Evolutionary conservation across 2,113 vertebrate genomes (phyloP).

Genomic region (Ptilonorhynchus violaceus): DNA sequence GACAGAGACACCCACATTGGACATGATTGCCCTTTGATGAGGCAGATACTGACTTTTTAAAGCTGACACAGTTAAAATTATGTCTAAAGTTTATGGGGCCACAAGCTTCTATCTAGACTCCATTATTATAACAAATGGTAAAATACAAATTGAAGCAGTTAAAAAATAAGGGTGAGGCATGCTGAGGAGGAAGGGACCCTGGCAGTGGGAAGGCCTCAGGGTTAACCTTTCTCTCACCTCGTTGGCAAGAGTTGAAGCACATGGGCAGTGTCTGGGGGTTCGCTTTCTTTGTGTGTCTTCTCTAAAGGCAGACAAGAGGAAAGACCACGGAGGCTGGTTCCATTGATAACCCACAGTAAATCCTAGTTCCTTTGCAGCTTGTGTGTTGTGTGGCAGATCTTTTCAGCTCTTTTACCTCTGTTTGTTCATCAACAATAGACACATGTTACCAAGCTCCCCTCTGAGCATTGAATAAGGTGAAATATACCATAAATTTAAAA

Average conservation of each 20-base stretch:
- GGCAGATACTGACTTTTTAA: conserved; percentile 77
- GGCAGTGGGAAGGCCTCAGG: not conserved
- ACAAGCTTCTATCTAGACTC: conserved; percentile 62
- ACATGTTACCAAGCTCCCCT: not conserved
- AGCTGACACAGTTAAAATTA: conserved; percentile 77
- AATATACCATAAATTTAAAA: not conserved
- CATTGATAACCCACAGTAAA: not conserved
- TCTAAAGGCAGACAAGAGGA: not conserved
- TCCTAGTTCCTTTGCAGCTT: not conserved
- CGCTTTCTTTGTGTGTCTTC: not conserved
- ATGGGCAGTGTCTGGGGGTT: not conserved
- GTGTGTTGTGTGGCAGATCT: not conserved
- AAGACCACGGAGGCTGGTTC: not conserved
- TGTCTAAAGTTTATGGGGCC: conserved; percentile 71
- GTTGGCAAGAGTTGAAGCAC: not conserved
- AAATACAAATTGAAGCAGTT: conserved; percentile 49
- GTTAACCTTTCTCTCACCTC: not conserved
- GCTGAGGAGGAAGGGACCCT: not conserved
- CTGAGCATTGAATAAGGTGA: not conserved
- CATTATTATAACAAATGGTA: conserved; percentile 71
- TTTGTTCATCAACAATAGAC: not conserved
- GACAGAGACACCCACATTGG: conserved; percentile 76
- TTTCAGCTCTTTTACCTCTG: not conserved
- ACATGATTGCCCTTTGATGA: conserved; percentile 79
- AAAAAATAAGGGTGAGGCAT: not conserved